Evolutionary conservation across 2,888 invertebrate genomes (phyloP).

Genomic region (Megamerina dolium): DNA sequence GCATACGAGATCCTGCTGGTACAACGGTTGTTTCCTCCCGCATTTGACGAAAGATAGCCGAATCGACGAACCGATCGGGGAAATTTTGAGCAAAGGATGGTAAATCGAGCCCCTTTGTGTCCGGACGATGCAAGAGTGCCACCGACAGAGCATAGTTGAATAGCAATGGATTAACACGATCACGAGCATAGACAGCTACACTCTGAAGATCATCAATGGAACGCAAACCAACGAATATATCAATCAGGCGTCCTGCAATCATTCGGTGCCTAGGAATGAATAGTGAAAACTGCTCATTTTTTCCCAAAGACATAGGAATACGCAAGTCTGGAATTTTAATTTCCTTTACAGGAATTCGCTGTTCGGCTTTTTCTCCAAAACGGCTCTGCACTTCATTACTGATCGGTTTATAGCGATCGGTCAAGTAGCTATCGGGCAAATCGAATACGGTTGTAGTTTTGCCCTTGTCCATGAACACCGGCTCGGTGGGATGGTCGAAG

Average conservation of each 20-base stretch:
- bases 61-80: conserved; percentile 60
- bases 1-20: conserved; percentile 59
- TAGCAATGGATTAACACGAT: conserved; percentile 69
- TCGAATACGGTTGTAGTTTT: conserved; percentile 57
- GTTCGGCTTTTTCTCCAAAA: conserved; percentile 53
- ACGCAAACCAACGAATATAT: conserved; percentile 65
- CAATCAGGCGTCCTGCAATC: conserved; percentile 61
- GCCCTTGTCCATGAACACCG: conserved; percentile 70
- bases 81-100: conserved; percentile 60
- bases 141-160: conserved; percentile 75
- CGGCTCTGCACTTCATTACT: conserved; percentile 54
- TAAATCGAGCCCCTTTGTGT: conserved; percentile 56
- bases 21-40: conserved; percentile 56
- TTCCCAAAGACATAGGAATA: conserved; percentile 57
- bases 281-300: conserved; percentile 64
- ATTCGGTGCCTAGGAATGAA: conserved; percentile 63
- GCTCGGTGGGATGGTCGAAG: conserved; percentile 71
- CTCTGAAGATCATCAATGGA: conserved; percentile 62
- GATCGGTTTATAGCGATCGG: conserved; percentile 52
- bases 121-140: conserved; percentile 61
- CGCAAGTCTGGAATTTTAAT: conserved; percentile 61
- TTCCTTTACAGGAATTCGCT: conserved; percentile 54
- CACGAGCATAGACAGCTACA: conserved; percentile 64
- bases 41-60: conserved; percentile 54
- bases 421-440: conserved; percentile 58